Evolutionary conservation across 1,140 invertebrate species (phyloP), one percentile per base, ranked within the genome.

Genomic region (Brachystomella parvula): DNA sequence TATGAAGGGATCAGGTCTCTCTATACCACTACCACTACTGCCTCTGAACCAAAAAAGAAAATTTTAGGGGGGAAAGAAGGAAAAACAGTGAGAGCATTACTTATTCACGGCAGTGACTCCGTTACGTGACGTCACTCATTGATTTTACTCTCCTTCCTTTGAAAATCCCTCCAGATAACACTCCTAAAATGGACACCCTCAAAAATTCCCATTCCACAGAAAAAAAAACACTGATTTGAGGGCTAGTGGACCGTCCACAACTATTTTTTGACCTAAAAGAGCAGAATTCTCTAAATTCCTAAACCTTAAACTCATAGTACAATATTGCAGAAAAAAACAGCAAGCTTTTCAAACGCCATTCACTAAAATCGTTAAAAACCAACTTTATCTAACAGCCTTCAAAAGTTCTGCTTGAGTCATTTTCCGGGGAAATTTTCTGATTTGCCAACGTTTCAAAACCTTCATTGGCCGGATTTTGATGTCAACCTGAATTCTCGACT

Each of bases 61-160:
- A 3, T 60, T 33, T 6, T 12, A 24, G 28, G 19, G 58, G 58
- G 24, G 58, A 33, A 12, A 28, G 3, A 21, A 3, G 60, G 35
- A 24, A 31, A 44, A 33, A 35, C 17, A 21, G 6, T 28, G n/a
- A 12, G 17, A 17, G 33, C 60, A 35, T 61, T 44, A 61, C 60
- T 61, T 61, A 61, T 61, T 61, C 60, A 61, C 31, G 60, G 3
- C 60, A 44, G 31, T 15, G 3, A 19, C 35, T 59, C 35, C 6
- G 21, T 17, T 35, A 35, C 30, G 21, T 61, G 60, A 61, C 60
- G 60, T 61, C 60, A 61, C 31, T 61, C 35, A 39, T 61, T 44
- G 60, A 61, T 61, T 61, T 61, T 28, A 12, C 60, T 9, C 15
- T 60, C 58, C 58, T 26, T n/a, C n/a, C n/a, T n/a, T n/a, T n/a